phyloP scores from a whole-genome alignment of 2,797 vertebrate species.

The Carapus acus region DNA sequence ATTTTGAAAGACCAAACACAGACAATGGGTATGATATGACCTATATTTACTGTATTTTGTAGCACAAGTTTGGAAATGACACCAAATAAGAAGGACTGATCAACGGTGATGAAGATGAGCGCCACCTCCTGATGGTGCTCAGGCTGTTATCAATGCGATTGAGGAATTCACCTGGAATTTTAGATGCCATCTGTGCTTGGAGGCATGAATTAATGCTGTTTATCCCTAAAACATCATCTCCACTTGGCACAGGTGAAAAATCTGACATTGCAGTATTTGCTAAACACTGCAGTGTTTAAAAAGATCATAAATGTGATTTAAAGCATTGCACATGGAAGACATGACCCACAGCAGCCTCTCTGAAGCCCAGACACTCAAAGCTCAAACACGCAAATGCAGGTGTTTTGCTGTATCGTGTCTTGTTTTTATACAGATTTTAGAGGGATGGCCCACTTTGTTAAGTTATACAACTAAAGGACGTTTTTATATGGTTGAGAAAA shows the following conservation, averaged over 20 bases:
- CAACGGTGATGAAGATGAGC: too few species aligned
- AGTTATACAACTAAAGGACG: too few species aligned
- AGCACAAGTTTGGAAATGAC: conserved; percentile 17
- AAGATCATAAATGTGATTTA: too few species aligned
- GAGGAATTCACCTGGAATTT: neutral
- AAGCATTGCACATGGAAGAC: neutral
- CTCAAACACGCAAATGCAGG: neutral
- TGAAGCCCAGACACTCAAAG: neutral
- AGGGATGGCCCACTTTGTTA: too few species aligned
- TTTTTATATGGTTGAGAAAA: too few species aligned
- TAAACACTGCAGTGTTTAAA: neutral
- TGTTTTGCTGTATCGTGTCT: too few species aligned
- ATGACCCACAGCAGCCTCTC: too few species aligned
- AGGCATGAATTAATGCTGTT: neutral
- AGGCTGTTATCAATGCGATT: neutral
- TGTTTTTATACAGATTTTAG: too few species aligned
- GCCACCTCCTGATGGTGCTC: too few species aligned
- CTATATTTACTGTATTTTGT: conserved; percentile 13
- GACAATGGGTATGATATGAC: too few species aligned
- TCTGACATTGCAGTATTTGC: neutral
- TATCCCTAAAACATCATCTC: neutral
- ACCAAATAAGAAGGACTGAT: neutral
- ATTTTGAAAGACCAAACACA: too few species aligned
- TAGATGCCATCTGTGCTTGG: neutral
- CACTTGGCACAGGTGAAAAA: neutral